Conservation (phyloP, 1,140 invertebrate genomes). For the Drosophila kurseongensis region DNA sequence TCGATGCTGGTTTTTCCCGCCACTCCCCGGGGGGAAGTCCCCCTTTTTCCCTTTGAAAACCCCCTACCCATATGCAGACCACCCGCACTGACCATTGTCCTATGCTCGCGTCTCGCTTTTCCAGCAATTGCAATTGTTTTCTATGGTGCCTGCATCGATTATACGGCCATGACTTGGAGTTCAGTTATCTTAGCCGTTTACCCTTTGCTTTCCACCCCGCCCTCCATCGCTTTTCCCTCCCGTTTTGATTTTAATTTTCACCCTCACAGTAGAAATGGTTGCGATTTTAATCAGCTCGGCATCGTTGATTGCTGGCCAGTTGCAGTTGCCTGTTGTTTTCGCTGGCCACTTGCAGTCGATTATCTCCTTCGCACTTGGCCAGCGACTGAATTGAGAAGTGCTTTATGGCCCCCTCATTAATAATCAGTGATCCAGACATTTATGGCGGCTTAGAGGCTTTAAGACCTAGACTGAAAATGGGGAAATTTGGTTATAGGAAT, state of each 20-base stretch:
- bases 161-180: constrained; percentile 62
- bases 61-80: constrained; percentile 1
- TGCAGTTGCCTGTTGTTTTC: constrained; percentile 22
- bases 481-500: too few species aligned
- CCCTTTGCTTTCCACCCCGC: neutral
- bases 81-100: constrained; percentile 48
- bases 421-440: constrained; percentile 7
- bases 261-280: constrained; percentile 41
- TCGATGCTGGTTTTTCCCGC: constrained; percentile 15
- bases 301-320: constrained; percentile 56
- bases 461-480: neutral
- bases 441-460: constrained; percentile 11
- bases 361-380: constrained; percentile 37
- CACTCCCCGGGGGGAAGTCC: neutral
- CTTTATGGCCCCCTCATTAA: constrained; percentile 31
- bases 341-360: constrained; percentile 49
- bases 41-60: neutral
- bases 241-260: constrained; percentile 58
- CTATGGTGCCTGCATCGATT: constrained; percentile 61
- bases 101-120: constrained; percentile 19
- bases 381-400: neutral
- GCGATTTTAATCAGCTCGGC: constrained; percentile 73
- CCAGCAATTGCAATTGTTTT: constrained; percentile 70
- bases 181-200: constrained; percentile 55
- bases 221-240: neutral